Conservation (phyloP, 2,888 invertebrate genomes). For the Drosophila putrida region DNA sequence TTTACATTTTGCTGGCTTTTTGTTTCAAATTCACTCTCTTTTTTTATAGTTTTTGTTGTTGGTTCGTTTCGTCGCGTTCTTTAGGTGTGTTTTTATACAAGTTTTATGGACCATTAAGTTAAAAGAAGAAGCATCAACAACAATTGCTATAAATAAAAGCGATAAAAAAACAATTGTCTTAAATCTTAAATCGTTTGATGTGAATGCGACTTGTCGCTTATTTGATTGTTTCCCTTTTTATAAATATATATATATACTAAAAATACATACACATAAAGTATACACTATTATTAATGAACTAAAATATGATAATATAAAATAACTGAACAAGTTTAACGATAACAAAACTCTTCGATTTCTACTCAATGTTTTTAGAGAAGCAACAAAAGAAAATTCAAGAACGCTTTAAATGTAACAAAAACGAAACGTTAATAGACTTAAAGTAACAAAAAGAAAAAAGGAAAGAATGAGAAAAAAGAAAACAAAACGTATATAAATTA, state of each 20-base stretch:
- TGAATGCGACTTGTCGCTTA: slow-evolving; percentile 42
- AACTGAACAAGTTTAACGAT: slow-evolving; percentile 37
- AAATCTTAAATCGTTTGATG: slow-evolving; percentile 34
- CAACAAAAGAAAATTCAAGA: slow-evolving; percentile 45
- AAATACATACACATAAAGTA: slow-evolving; percentile 31
- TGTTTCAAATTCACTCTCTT: background rate
- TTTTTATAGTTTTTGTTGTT: slow-evolving; percentile 27
- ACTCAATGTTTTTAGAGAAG: slow-evolving; percentile 69
- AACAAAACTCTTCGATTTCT: slow-evolving; percentile 63
- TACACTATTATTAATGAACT: slow-evolving; percentile 36
- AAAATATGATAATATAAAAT: slow-evolving; percentile 25
- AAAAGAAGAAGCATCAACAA: slow-evolving; percentile 40
- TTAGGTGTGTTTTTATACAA: slow-evolving; percentile 58
- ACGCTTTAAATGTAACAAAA: slow-evolving; percentile 80
- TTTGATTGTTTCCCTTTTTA: slow-evolving; percentile 28
- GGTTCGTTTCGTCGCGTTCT: slow-evolving; percentile 13
- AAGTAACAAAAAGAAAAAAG: slow-evolving; percentile 24
- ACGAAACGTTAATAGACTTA: slow-evolving; percentile 79
- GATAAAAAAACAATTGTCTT: slow-evolving; percentile 37
- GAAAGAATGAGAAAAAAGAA: slow-evolving; percentile 35
- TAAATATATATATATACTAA: slow-evolving; percentile 15
- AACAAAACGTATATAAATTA: slow-evolving; percentile 41
- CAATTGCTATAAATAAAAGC: slow-evolving; percentile 18
- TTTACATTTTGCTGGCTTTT: slow-evolving; percentile 26
- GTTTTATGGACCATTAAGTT: slow-evolving; percentile 73